Evolutionary conservation across 2,113 vertebrate species (phyloP).

Genomic region (Rattus rattus): DNA sequence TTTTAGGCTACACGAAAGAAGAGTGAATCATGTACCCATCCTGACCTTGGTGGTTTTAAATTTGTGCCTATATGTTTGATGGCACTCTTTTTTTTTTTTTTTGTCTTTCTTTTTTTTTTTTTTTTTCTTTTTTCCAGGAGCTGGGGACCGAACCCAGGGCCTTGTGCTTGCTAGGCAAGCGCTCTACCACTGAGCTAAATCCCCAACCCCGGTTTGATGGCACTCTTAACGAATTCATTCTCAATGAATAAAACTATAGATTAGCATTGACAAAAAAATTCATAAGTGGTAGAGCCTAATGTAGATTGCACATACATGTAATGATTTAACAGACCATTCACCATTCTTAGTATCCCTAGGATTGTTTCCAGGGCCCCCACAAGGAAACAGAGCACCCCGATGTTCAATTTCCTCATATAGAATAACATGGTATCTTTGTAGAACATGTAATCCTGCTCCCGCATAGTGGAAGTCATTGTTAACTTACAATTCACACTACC

Average conservation of each 20-base stretch:
- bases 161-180: too few species aligned
- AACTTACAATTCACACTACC: neutral
- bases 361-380: neutral
- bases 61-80: neutral
- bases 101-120: too few species aligned
- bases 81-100: too few species aligned
- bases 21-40: neutral
- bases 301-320: neutral
- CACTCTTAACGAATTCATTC: neutral
- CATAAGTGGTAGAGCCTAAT: neutral
- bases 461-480: neutral
- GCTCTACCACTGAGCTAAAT: too few species aligned
- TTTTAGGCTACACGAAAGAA: neutral
- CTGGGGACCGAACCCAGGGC: too few species aligned
- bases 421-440: neutral
- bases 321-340: neutral
- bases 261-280: neutral
- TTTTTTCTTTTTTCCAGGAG: too few species aligned
- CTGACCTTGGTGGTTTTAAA: neutral
- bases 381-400: neutral
- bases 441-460: too few species aligned
- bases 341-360: neutral
- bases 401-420: neutral
- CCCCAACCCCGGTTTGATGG: too few species aligned
- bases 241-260: neutral